Conservation (phyloP, 2,797 vertebrate species). For the Thunnus albacares region DNA sequence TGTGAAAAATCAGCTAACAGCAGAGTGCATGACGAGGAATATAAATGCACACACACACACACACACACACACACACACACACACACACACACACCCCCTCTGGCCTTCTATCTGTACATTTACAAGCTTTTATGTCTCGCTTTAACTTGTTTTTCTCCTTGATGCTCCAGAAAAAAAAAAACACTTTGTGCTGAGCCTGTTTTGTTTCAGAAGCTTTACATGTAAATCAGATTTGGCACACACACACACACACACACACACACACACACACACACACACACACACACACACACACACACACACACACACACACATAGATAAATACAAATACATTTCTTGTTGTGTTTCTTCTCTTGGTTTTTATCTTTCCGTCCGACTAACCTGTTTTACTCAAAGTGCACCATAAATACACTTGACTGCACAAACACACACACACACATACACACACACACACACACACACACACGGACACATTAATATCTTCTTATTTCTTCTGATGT, state of each 20-base stretch:
- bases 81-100: background rate
- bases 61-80: background rate
- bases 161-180: slow-evolving; percentile 8
- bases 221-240: slow-evolving; percentile 32
- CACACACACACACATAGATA: slow-evolving; percentile 6
- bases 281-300: slow-evolving; percentile 27
- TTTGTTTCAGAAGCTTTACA: slow-evolving; percentile 27
- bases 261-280: slow-evolving; percentile 14
- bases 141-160: slow-evolving; percentile 19
- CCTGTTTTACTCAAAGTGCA: slow-evolving; percentile 49
- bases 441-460: too few relatives aligned
- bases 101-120: background rate
- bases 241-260: slow-evolving; percentile 9
- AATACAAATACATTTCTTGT: background rate
- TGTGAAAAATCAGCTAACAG: background rate
- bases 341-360: slow-evolving; percentile 25
- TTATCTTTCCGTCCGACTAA: slow-evolving; percentile 37
- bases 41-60: background rate
- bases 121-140: background rate
- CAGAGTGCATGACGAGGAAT: too few relatives aligned
- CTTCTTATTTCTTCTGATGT: slow-evolving; percentile 22
- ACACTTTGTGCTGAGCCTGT: background rate
- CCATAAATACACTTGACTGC: slow-evolving; percentile 41
- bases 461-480: too few relatives aligned
- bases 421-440: too few relatives aligned